Evolutionary conservation across 2,113 vertebrate species (phyloP).

Genomic region (Pelecanus crispus): DNA sequence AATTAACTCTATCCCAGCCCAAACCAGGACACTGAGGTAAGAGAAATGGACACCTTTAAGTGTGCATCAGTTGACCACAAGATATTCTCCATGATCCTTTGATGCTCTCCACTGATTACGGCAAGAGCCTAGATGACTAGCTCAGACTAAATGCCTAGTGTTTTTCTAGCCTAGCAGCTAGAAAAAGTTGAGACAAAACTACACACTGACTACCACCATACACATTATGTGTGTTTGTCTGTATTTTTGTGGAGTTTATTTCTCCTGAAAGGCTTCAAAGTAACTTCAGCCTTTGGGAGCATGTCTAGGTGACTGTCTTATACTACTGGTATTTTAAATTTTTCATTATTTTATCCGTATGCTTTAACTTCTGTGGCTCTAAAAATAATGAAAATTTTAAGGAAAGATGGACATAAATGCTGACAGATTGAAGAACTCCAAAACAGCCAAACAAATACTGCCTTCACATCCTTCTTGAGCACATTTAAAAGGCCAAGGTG

Average conservation of each 20-base stretch:
- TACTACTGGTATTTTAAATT: not conserved
- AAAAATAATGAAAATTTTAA: not conserved
- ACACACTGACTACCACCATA: not conserved
- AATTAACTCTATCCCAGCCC: no score
- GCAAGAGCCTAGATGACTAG: not conserved
- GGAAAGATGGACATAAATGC: not conserved
- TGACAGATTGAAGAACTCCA: not conserved
- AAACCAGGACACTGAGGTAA: not conserved
- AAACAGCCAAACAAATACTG: not conserved
- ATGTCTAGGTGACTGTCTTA: not conserved
- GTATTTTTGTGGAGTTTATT: not conserved
- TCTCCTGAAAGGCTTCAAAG: not conserved
- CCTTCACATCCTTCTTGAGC: not conserved
- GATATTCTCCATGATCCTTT: not conserved
- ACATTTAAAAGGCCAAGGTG: not conserved
- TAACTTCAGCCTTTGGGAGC: not conserved
- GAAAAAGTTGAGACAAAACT: not conserved
- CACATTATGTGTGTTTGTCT: rapidly evolving
- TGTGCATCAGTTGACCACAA: not conserved
- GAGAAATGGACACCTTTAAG: not conserved
- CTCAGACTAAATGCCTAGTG: not conserved
- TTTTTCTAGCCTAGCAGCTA: not conserved
- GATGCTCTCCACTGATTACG: not conserved
- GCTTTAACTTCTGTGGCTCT: not conserved
- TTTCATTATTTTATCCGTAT: not conserved